Conservation (phyloP, 2,888 invertebrate species). For the Lepidonotus clava region DNA sequence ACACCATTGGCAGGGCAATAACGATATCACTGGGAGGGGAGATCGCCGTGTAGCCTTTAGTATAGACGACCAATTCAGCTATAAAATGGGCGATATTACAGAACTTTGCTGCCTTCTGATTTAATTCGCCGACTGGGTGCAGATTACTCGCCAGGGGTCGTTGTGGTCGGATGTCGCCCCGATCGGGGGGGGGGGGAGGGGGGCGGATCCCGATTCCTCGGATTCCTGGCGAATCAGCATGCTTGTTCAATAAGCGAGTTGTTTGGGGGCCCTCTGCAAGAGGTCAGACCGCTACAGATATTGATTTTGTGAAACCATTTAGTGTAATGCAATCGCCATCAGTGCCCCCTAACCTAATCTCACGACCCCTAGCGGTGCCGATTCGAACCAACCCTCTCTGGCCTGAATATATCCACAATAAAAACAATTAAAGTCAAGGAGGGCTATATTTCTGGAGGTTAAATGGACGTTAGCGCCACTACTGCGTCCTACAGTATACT, state of each 20-base stretch:
- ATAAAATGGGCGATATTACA: background rate
- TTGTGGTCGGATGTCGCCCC: background rate
- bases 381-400: background rate
- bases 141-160: background rate
- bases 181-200: no score
- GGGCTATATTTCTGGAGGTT: no score
- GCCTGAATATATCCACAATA: background rate
- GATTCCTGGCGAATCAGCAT: background rate
- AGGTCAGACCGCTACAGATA: background rate
- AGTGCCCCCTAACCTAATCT: background rate
- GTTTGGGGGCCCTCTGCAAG: background rate
- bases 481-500: no score
- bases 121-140: background rate
- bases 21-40: no score
- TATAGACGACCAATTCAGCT: no score
- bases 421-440: background rate
- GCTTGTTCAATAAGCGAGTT: background rate
- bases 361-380: background rate
- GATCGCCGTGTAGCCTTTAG: no score
- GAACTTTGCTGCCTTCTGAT: background rate
- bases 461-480: no score
- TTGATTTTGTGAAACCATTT: constrained; percentile 17
- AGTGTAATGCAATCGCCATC: constrained; percentile 16
- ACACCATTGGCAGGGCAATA: no score
- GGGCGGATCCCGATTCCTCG: background rate